These are phyloP conservation scores for Melanerpes formicivorus DNA, from an alignment of 2,113 vertebrate species.

Conservation along the genomic window DNA sequence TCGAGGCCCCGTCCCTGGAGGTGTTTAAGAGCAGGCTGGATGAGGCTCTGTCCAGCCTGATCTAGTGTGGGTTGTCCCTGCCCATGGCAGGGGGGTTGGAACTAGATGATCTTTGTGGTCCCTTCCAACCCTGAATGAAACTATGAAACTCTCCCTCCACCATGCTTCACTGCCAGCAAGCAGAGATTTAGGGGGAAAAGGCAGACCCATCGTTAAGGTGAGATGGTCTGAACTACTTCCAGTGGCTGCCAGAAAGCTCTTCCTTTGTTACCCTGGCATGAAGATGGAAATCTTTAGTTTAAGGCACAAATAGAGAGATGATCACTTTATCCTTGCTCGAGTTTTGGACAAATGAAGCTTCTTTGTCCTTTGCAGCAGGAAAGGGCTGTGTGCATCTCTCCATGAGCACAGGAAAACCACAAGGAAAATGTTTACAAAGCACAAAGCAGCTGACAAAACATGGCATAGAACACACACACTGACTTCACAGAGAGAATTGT, in stretches of 20 bases:
- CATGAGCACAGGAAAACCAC: neutral
- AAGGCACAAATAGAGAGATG: neutral
- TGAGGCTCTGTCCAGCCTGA: no score
- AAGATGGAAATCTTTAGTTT: neutral
- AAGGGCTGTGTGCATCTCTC: rapidly evolving
- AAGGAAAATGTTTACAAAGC: neutral
- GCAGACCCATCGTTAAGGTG: rapidly evolving
- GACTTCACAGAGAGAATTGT: neutral
- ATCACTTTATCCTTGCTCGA: neutral
- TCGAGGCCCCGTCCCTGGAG: no score
- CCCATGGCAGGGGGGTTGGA: no score
- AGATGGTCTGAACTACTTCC: neutral
- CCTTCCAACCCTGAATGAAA: no score
- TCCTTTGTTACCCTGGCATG: neutral
- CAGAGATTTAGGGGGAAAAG: neutral
- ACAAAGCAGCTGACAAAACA: neutral
- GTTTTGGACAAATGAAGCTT: neutral
- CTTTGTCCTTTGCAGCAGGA: neutral
- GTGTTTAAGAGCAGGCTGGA: no score
- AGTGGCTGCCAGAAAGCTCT: neutral
- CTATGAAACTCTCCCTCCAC: rapidly evolving
- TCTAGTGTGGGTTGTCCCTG: no score
- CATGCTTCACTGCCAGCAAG: neutral
- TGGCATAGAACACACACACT: neutral
- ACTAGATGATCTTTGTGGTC: no score